These are phyloP conservation scores for Neomonachus schauinslandi DNA, from an alignment of 2,113 vertebrate genomes.

Conservation along the genomic window DNA sequence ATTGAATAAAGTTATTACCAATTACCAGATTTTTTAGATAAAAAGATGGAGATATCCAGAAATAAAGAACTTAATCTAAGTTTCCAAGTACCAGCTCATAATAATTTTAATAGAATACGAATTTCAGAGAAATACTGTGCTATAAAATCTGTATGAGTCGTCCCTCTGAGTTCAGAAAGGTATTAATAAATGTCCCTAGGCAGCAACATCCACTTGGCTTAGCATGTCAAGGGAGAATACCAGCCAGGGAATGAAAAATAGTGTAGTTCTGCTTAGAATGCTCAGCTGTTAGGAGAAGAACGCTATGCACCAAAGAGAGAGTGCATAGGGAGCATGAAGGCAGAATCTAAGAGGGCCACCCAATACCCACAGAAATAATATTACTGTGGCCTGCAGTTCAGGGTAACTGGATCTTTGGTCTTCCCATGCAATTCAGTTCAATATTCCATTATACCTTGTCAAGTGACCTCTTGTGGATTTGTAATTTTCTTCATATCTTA, in stretches of 20 bases:
- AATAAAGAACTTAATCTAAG: neutral
- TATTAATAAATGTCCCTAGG: neutral
- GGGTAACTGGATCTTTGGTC: neutral
- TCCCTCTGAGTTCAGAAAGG: neutral
- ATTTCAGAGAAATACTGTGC: neutral
- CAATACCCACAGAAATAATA: neutral
- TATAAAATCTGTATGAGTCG: neutral
- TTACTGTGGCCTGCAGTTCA: neutral
- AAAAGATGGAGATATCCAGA: neutral
- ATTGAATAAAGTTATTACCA: neutral
- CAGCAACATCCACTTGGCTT: neutral
- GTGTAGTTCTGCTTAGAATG: neutral
- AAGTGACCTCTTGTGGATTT: neutral
- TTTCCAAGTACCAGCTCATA: constrained; percentile 6
- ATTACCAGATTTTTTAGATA: neutral
- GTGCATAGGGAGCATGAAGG: neutral
- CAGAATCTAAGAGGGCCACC: neutral
- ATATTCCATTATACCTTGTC: neutral
- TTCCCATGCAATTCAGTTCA: neutral
- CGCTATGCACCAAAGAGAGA: neutral
- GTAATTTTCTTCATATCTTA: neutral
- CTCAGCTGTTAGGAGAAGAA: neutral
- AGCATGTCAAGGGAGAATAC: neutral
- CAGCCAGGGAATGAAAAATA: neutral
- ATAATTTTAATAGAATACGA: constrained; percentile 4